phyloP scores from a whole-genome alignment of 2,888 invertebrate species.

The Eurois occulta region DNA sequence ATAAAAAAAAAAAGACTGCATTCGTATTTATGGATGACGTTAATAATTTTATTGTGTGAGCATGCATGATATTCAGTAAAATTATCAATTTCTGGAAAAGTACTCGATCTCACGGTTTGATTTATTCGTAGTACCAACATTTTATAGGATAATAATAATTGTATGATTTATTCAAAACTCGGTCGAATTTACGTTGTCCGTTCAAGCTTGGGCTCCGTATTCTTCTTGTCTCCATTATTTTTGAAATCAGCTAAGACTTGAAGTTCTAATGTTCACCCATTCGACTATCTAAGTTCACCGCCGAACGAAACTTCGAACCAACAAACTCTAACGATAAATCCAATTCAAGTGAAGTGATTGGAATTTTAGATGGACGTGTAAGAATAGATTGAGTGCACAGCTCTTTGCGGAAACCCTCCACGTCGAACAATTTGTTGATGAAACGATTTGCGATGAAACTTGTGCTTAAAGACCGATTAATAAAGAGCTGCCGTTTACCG shows the following conservation, averaged over 20 bases:
- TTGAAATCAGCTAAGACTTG: background rate
- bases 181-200: background rate
- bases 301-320: constrained; percentile 18
- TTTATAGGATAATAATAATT: background rate
- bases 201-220: background rate
- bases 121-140: background rate
- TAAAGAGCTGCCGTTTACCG: constrained; percentile 19
- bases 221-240: background rate
- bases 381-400: constrained; percentile 34
- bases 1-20: too few relatives aligned
- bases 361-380: constrained; percentile 30
- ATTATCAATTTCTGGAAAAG: background rate
- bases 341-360: constrained; percentile 45
- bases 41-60: too few relatives aligned
- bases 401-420: constrained; percentile 6
- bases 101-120: background rate
- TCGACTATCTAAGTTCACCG: constrained; percentile 10
- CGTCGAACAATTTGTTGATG: constrained; percentile 37
- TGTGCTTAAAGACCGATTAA: background rate
- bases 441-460: constrained; percentile 31
- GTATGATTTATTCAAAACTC: background rate
- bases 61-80: background rate
- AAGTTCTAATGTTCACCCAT: constrained; percentile 6
- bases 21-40: background rate
- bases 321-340: constrained; percentile 29